A percentile compares a stretch with the other conserved stretches of the same genome.
phyloP scores from a whole-genome alignment of 1,140 invertebrate species.

The Zophobas morio region DNA sequence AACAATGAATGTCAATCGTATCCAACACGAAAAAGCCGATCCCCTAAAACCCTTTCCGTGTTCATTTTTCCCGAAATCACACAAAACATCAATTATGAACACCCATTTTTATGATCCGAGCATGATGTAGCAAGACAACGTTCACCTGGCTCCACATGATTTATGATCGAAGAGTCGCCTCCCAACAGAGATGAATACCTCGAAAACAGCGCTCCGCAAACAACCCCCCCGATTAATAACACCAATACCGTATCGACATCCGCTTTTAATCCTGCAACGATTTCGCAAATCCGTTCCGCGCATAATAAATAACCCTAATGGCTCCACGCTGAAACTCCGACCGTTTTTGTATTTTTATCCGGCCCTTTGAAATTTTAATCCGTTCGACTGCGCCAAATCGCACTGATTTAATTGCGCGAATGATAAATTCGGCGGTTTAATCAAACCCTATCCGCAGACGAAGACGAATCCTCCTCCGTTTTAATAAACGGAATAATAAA shows the following conservation, averaged over 20 bases:
- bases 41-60: no score
- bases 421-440: background rate
- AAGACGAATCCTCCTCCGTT: background rate
- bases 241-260: conserved; percentile 6
- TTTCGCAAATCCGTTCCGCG: conserved; percentile 1
- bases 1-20: no score
- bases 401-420: background rate
- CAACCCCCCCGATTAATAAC: background rate
- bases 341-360: conserved; percentile 8
- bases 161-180: background rate
- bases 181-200: background rate
- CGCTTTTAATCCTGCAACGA: background rate
- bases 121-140: background rate
- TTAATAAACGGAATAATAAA: conserved; percentile 7
- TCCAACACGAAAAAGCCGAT: no score
- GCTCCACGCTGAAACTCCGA: background rate
- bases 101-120: background rate
- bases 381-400: no score
- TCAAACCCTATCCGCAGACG: background rate
- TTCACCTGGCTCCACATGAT: background rate
- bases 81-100: background rate
- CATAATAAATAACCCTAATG: conserved; percentile 10
- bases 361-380: background rate
- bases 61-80: background rate
- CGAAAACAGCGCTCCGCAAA: background rate